Evolutionary conservation across 2,113 vertebrate species (phyloP).

Genomic region (Sarotherodon lohbergeri): DNA sequence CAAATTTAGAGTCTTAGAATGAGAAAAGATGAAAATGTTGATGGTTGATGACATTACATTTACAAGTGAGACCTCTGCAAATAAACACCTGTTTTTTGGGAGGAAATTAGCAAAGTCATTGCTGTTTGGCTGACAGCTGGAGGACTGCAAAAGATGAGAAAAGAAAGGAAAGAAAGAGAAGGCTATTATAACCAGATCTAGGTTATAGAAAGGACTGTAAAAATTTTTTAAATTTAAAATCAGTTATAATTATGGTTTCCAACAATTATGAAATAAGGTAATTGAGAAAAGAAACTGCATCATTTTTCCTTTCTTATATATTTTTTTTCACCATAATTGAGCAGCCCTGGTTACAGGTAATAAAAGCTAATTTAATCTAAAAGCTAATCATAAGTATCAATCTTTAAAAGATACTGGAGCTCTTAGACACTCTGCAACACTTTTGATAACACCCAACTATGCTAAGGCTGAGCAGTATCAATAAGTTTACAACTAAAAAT

Average conservation of each 20-base stretch:
- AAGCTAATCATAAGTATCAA: neutral
- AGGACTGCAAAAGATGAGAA: neutral
- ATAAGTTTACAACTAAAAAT: neutral
- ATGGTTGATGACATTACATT: neutral
- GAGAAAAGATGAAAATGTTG: neutral
- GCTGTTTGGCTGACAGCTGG: neutral
- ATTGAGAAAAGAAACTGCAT: neutral
- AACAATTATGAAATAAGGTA: neutral
- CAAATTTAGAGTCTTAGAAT: neutral
- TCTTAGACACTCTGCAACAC: neutral
- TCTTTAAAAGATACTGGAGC: neutral
- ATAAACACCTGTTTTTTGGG: neutral
- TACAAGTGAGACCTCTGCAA: neutral
- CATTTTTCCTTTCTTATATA: neutral
- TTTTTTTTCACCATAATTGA: accelerated
- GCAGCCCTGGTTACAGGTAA: neutral
- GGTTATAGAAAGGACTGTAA: neutral
- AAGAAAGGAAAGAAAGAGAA: neutral
- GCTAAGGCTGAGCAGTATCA: neutral
- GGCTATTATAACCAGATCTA: neutral
- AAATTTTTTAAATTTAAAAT: neutral
- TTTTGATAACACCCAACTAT: neutral
- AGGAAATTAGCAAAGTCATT: neutral
- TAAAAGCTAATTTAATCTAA: neutral
- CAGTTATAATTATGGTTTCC: neutral